Evolutionary conservation across 2,113 vertebrate genomes (phyloP).

Genomic region (Paratilapia polleni): DNA sequence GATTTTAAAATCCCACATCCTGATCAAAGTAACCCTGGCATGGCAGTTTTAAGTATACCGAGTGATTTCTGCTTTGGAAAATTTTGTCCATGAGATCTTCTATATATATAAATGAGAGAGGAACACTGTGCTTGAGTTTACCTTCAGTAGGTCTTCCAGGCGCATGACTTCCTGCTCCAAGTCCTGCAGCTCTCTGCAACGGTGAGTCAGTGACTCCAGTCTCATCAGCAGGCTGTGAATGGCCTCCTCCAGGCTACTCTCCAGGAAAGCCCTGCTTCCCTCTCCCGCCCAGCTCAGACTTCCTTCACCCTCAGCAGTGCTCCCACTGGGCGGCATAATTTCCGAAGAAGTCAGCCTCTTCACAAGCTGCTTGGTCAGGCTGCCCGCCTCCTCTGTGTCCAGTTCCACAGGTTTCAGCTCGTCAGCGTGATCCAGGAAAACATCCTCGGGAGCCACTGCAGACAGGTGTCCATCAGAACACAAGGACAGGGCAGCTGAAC

Average conservation of each 20-base stretch:
- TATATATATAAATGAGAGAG: not conserved
- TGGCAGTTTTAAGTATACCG: not conserved
- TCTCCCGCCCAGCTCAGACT: conserved; percentile 85
- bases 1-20: not conserved
- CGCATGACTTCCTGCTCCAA: conserved; percentile 93
- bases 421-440: conserved; percentile 80
- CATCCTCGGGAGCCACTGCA: conserved; percentile 58
- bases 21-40: not conserved
- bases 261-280: conserved; percentile 86
- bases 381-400: conserved; percentile 89
- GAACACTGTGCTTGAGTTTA: conserved; percentile 48
- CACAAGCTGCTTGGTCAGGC: conserved; percentile 93
- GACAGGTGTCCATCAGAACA: conserved; percentile 72
- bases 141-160: conserved; percentile 95
- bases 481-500: conserved; percentile 63
- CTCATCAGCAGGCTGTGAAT: conserved; percentile 89
- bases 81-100: not conserved
- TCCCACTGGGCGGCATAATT: conserved; percentile 52
- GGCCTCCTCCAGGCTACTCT: conserved; percentile 93
- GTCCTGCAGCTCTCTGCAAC: conserved; percentile 92
- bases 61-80: not conserved
- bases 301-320: conserved; percentile 52
- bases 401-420: conserved; percentile 96
- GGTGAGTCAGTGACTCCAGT: conserved; percentile 89
- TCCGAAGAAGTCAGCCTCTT: conserved; percentile 92